Conservation (phyloP, 2,797 vertebrate species). For the Sebastiscus tertius region DNA sequence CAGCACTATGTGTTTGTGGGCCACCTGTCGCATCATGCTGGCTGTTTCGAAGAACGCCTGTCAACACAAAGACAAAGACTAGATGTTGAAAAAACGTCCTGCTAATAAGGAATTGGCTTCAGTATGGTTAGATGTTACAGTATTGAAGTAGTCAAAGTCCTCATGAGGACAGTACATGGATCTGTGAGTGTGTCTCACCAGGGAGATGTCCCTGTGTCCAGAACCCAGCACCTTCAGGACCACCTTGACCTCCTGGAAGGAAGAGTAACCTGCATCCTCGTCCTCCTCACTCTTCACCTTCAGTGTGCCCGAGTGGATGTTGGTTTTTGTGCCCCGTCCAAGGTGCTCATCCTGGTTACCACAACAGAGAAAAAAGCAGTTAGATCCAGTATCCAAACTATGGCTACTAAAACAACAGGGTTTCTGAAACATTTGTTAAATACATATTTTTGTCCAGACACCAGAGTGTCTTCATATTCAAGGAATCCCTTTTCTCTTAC, state of each 20-base stretch:
- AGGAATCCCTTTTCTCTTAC: not conserved
- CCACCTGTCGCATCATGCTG: constrained; percentile 97
- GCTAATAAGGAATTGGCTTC: not conserved
- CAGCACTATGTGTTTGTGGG: constrained; percentile 95
- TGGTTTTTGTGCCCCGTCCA: constrained; percentile 91
- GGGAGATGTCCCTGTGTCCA: constrained; percentile 94
- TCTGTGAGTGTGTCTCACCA: constrained; percentile 82
- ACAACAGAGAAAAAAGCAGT: not conserved
- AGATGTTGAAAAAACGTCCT: not conserved
- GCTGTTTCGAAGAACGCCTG: constrained; percentile 98
- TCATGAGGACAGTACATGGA: not conserved
- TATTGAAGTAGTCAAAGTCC: not conserved
- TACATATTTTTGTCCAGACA: not conserved
- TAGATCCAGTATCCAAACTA: not conserved
- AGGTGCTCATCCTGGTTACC: constrained; percentile 90
- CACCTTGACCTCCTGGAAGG: constrained; percentile 90
- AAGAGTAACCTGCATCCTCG: constrained; percentile 77
- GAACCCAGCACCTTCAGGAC: constrained; percentile 96
- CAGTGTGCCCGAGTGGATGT: constrained; percentile 91
- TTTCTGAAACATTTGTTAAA: not conserved
- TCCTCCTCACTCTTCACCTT: constrained; percentile 90
- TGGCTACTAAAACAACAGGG: not conserved
- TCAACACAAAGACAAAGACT: constrained; percentile 11
- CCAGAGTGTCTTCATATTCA: not conserved
- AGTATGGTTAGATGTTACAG: not conserved